These are phyloP conservation scores for Collichthys lucidus DNA, from an alignment of 2,113 vertebrate genomes.

Conservation along the genomic window DNA sequence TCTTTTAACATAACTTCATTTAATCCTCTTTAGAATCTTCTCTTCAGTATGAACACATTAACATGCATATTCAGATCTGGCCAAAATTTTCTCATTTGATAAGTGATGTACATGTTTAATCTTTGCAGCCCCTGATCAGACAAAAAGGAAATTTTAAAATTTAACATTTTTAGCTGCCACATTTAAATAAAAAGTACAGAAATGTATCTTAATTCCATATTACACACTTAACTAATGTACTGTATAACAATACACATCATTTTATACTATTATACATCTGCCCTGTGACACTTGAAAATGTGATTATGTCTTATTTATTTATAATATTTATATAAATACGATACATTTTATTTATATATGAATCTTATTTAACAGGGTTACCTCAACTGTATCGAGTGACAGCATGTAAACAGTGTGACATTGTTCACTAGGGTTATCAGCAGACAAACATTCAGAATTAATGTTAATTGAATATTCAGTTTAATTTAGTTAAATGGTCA, in stretches of 20 bases:
- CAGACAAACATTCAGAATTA: too few relatives aligned
- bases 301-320: too few relatives aligned
- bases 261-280: too few relatives aligned
- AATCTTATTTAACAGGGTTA: too few relatives aligned
- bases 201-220: neutral
- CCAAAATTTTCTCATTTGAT: constrained; percentile 30
- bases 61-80: constrained; percentile 57
- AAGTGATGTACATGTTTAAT: constrained; percentile 17
- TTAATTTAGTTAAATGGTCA: too few relatives aligned
- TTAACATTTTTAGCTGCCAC: neutral
- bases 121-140: constrained; percentile 24
- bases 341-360: too few relatives aligned
- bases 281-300: too few relatives aligned
- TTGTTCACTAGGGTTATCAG: too few relatives aligned
- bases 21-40: constrained; percentile 69
- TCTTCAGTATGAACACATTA: constrained; percentile 58
- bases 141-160: neutral
- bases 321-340: too few relatives aligned
- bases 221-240: neutral
- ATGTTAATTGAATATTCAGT: too few relatives aligned
- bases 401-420: too few relatives aligned
- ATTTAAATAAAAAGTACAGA: constrained; percentile 3
- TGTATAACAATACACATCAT: neutral
- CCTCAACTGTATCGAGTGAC: too few relatives aligned
- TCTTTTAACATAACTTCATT: constrained; percentile 78